Conservation (phyloP, 2,888 invertebrate genomes). For the Trissoscelio sp. region DNA sequence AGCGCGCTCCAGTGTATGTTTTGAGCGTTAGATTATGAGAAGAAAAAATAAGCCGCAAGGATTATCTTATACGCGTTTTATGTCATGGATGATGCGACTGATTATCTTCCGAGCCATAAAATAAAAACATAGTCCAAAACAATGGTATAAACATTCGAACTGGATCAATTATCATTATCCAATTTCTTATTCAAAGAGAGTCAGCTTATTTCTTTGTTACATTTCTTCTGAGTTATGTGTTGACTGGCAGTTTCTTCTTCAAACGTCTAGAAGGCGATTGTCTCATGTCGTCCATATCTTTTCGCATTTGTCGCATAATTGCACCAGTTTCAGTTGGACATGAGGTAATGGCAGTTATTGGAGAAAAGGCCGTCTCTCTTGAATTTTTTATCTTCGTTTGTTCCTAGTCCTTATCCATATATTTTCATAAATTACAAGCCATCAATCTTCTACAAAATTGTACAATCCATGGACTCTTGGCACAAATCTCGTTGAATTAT, state of each 20-base stretch:
- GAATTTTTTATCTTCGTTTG: not conserved
- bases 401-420: not conserved
- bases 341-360: constrained; percentile 78
- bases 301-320: constrained; percentile 52
- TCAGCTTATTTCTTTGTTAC: constrained; percentile 41
- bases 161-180: constrained; percentile 37
- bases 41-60: constrained; percentile 66
- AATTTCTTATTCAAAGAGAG: constrained; percentile 47
- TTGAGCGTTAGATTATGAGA: constrained; percentile 67
- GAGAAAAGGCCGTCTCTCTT: constrained; percentile 73
- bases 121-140: constrained; percentile 62
- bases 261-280: constrained; percentile 60
- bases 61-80: constrained; percentile 67
- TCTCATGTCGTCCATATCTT: constrained; percentile 49
- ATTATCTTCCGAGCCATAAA: constrained; percentile 66
- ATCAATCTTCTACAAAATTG: not conserved
- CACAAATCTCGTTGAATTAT: constrained; percentile 67
- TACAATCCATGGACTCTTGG: constrained; percentile 51
- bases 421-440: not conserved
- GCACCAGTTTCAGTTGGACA: constrained; percentile 66
- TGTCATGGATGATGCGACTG: constrained; percentile 67
- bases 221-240: constrained; percentile 32
- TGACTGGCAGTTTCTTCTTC: constrained; percentile 62
- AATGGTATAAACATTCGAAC: constrained; percentile 56
- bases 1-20: constrained; percentile 67